Base-by-base conservation (phyloP, 2,113 vertebrate species). In the Synchiropus splendidus region DNA sequence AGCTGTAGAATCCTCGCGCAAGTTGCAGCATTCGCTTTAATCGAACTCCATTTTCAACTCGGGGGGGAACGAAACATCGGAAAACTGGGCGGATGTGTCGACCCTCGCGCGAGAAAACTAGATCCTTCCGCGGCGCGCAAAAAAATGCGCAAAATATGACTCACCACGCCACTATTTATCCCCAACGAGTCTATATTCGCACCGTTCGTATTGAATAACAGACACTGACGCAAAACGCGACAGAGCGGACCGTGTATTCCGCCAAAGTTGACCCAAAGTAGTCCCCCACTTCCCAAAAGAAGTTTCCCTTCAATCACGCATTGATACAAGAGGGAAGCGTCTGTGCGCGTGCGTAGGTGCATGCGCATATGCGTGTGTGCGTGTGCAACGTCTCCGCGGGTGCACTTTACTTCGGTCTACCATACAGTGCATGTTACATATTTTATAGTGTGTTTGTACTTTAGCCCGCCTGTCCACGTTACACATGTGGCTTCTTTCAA, bases 11-110 rank as follows among this genome's bases (percentile, higher is more conserved):
- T 27, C n/a, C 40, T 18, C 48, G 40, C 61, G 75, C 70, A 83
- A 84, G 77, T 85, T 83, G 59, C 16, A 56, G 64, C 80, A 77
- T 77, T 77, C 82, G 74, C 64, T 84, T 81, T 83, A 77, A 71
- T 72, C 81, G 70, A 85, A 87, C 85, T 89, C 88, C 88, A 86
- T 87, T 83, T 86, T 80, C 84, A 62, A 83, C 76, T 78, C 74
- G 54, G 79, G 64, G 42, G 34, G 58, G 74, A 79, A 78, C 73
- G 32, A 77, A 83, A 75, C 83, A 77, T 83, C 82, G 84, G 81
- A 85, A 90, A 89, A 89, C 83, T 87, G 84, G 79, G 88, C 87
- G 89, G 89, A 89, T 88, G 87, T 85, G 81, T 88, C 76, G 85
- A 78, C 83, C 75, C 87, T 83, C 75, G 68, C 78, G 67, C 57